Base-by-base conservation (phyloP, 2,113 vertebrate species). In the Lynx canadensis region DNA sequence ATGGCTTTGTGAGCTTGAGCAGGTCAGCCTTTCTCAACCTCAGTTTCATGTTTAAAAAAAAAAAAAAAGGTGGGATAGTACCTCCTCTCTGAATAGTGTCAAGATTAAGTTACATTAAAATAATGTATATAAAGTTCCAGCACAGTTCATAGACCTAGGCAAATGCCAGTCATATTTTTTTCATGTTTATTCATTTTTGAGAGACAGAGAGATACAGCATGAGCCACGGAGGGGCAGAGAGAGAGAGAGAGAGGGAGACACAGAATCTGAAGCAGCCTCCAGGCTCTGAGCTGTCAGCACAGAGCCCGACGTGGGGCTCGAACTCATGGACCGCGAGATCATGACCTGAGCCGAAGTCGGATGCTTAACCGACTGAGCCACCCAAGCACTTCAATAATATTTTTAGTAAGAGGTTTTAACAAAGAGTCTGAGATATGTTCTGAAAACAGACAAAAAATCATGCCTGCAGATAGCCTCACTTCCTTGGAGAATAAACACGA, bases 361-460 rank as follows among this genome's bases (percentile, higher is more conserved):
- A 57, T 15, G 7, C 19, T 57, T 57, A 57, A 57, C 15, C 7
- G 15, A 21, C 18, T 8, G 55, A 8, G 19, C 55, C 55, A 57
- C 55, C 18, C 55, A 57, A 6, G 55, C 7, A 6, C 55, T 21
- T 7, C 55, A 57, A 57, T 57, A 27, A 41, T 92, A 74, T 33
- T 86, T 94, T 92, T 63, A 83, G 78, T 88, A 65, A 82, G 33
- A 6, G 31, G 19, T 78, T 93, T 95, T 55, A 91, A 94, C 69
- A 68, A 86, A 84, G 23, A 68, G 9, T 83, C n/a, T 84, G 76
- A 91, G 25, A 65, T 16, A 76, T 68, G 74, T 82, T 93, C 45
- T 18, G 27, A 89, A 73, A 80, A 69, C 89, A 31, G 25, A 73
- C n/a, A 65, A 33, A 21, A 38, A 65, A 73, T 31, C 21, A 3